Conservation (phyloP, 2,888 invertebrate species). For the Plebejus argus region DNA sequence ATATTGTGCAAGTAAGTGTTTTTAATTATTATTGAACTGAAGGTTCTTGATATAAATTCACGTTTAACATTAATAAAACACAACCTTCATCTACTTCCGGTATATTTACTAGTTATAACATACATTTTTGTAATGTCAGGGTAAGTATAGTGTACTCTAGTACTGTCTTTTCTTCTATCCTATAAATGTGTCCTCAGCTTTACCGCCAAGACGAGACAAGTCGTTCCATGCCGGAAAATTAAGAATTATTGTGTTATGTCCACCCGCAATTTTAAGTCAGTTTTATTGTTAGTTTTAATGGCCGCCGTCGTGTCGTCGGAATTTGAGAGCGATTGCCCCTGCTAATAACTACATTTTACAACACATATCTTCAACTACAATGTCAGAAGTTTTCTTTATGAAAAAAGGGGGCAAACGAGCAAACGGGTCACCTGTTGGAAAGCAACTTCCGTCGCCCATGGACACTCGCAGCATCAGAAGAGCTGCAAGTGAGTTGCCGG, state of each 20-base stretch:
- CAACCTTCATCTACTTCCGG: no score
- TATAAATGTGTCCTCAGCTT: conserved; percentile 14
- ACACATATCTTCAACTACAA: conserved; percentile 20
- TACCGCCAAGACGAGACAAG: conserved; percentile 12
- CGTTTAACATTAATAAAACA: no score
- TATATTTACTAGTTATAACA: no score
- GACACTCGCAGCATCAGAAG: no score
- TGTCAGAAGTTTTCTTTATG: not conserved
- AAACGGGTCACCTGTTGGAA: no score
- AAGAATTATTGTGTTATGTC: conserved; percentile 39
- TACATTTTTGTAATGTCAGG: not conserved
- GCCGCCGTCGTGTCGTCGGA: conserved; percentile 27
- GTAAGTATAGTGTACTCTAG: not conserved
- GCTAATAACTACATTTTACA: conserved; percentile 19
- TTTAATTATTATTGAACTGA: no score
- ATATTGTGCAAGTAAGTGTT: no score
- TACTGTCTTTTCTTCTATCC: not conserved
- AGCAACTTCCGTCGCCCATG: no score
- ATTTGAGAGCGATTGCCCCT: conserved; percentile 16
- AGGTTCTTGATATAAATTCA: no score
- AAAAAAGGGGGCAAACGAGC: no score
- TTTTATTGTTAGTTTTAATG: conserved; percentile 32
- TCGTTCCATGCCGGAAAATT: conserved; percentile 34
- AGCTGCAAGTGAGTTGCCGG: no score
- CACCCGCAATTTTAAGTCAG: conserved; percentile 32